These are phyloP conservation scores for Brachycybe producta DNA, from an alignment of 2,888 invertebrate genomes.

Conservation along the genomic window DNA sequence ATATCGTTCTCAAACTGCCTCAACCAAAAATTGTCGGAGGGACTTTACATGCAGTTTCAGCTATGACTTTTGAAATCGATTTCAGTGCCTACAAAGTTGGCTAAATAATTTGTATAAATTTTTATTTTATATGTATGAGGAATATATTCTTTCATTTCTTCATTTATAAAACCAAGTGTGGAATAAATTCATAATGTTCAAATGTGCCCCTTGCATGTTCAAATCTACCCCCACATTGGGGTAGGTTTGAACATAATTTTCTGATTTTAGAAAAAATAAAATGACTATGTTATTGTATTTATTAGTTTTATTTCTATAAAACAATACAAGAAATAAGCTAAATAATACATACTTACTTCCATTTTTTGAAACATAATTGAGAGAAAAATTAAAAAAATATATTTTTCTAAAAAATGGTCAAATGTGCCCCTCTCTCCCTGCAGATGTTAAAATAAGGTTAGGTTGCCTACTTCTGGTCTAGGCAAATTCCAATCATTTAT, in stretches of 20 bases:
- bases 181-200: too few species aligned
- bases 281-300: background rate
- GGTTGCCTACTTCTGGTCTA: too few species aligned
- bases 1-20: background rate
- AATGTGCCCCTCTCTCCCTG: too few species aligned
- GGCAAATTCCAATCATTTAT: too few species aligned
- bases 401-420: too few species aligned
- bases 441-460: too few species aligned
- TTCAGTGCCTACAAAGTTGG: background rate
- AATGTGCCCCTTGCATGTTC: background rate
- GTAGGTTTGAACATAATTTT: background rate
- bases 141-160: background rate
- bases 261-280: too few species aligned
- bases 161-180: too few species aligned
- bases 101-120: background rate
- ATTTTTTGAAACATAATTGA: too few species aligned
- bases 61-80: background rate
- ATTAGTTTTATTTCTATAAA: background rate
- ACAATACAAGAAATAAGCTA: slow-evolving; percentile 1
- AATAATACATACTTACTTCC: too few species aligned
- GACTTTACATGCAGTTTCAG: background rate
- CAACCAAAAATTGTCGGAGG: background rate
- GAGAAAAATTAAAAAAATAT: too few species aligned
- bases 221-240: background rate
- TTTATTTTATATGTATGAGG: background rate